These are phyloP conservation scores for Lycorma delicatula DNA, from an alignment of 1,140 invertebrate species.

Conservation along the genomic window DNA sequence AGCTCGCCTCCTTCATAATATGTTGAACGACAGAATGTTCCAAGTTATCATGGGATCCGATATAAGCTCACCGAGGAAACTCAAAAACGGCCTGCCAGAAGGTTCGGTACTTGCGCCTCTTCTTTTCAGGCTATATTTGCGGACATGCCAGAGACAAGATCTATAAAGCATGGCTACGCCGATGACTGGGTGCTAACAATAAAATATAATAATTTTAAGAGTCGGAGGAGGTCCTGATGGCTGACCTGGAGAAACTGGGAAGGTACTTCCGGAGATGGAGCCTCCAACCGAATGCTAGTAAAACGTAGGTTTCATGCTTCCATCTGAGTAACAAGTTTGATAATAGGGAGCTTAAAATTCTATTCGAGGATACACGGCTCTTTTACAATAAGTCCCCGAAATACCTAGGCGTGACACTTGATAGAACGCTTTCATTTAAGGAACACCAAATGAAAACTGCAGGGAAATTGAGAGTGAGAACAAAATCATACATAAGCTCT, in stretches of 20 bases:
- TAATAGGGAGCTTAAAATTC: not conserved
- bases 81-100: not conserved
- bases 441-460: not conserved
- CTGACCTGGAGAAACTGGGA: not conserved
- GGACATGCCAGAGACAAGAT: not conserved
- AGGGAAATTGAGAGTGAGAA: no score
- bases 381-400: not conserved
- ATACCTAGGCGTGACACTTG: not conserved
- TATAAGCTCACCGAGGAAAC: not conserved
- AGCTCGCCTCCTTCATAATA: not conserved
- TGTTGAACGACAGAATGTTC: not conserved
- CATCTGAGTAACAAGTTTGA: not conserved
- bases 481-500: no score
- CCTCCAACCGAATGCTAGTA: not conserved
- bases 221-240: not conserved
- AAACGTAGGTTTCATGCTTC: slow-evolving; percentile 1
- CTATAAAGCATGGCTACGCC: not conserved
- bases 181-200: not conserved
- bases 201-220: not conserved
- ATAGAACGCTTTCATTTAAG: not conserved
- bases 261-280: not conserved
- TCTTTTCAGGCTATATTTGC: not conserved
- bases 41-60: not conserved
- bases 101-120: not conserved
- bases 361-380: not conserved